Base-by-base conservation (phyloP, 2,113 vertebrate species). In the Pangasianodon gigas region DNA sequence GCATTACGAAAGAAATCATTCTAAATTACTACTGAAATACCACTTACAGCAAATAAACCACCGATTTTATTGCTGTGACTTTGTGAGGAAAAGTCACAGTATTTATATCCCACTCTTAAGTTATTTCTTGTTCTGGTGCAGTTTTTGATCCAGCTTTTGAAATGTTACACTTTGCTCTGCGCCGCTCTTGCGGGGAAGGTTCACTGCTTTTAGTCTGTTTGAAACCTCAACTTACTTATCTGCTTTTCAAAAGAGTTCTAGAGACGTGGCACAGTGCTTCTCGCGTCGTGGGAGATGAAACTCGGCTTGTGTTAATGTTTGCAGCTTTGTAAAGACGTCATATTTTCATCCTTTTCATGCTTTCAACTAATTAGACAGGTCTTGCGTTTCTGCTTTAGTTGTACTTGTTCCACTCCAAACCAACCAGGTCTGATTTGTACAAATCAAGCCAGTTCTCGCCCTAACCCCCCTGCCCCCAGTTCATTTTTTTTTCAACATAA, bases 151-250 rank as follows among this genome's bases (percentile, higher is more conserved):
- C 16, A 62, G 5, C 37, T 21, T 84, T 58, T 84, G 52, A 41
- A 83, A 83, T 13, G 14, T 83, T 83, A 11, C 37, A 46, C 56
- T 81, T 81, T 81, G 79, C 32, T 60, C 44, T 44, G 19, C 26
- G 32, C n/a, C n/a, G 56, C 37, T 58, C 81, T 8, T 21, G 82
- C 82, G 44, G 56, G 56, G 21, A 84, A 84, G 52, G 82, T 60
- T 84, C 54, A 16, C 32, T 84, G 52, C 32, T 60, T 84, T 84
- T 84, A 60, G 54, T 44, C 54, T 44, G 81, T 60, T 58, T 84
- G n/a, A 84, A 60, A 60, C 11, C 54, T 58, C 19, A 6, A 41
- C 52, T 41, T 44, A 60, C 51, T 62, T 60, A 44, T 62, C 37
- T 62, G 46, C 56, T 84, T 84, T 60, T 62, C 21, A 84, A 62